A percentile compares a stretch with the other conserved stretches of the same genome.
These are phyloP conservation scores for Strigamia maritima DNA, from an alignment of 2,888 invertebrate genomes.

Conservation along the genomic window DNA sequence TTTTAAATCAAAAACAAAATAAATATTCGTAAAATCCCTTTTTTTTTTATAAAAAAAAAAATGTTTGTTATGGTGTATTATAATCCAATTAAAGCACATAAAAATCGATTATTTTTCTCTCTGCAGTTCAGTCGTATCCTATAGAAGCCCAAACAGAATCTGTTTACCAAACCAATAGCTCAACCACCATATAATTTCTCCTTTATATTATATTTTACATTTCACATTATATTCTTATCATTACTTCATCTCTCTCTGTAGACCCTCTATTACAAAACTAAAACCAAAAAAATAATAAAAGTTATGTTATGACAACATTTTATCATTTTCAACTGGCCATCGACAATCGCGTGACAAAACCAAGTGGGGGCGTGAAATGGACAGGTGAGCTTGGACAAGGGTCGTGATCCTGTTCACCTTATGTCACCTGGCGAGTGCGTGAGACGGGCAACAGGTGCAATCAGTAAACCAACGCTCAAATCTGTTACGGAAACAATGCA, in stretches of 20 bases:
- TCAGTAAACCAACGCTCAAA: conserved; percentile 21
- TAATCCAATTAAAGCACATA: not conserved
- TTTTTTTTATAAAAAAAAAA: no score
- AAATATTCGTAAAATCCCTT: no score
- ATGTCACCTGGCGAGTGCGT: conserved; percentile 34
- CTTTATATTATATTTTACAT: not conserved
- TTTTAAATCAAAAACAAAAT: no score
- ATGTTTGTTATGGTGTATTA: no score
- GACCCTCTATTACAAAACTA: not conserved
- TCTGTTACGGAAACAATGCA: conserved; percentile 9
- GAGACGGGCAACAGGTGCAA: conserved; percentile 22
- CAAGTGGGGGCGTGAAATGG: conserved; percentile 15
- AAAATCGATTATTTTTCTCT: not conserved
- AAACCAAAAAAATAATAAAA: not conserved
- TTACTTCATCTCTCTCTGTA: not conserved
- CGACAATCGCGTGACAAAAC: conserved; percentile 8
- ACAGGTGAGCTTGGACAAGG: conserved; percentile 32
- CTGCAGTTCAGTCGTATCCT: not conserved
- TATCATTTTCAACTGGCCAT: not conserved
- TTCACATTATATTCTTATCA: not conserved
- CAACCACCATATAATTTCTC: not conserved
- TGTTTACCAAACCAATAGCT: not conserved
- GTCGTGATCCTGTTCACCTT: conserved; percentile 31
- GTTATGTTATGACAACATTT: not conserved
- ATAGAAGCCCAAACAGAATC: not conserved